Conservation (phyloP, 2,888 invertebrate genomes). For the Chrysolina haemoptera region DNA sequence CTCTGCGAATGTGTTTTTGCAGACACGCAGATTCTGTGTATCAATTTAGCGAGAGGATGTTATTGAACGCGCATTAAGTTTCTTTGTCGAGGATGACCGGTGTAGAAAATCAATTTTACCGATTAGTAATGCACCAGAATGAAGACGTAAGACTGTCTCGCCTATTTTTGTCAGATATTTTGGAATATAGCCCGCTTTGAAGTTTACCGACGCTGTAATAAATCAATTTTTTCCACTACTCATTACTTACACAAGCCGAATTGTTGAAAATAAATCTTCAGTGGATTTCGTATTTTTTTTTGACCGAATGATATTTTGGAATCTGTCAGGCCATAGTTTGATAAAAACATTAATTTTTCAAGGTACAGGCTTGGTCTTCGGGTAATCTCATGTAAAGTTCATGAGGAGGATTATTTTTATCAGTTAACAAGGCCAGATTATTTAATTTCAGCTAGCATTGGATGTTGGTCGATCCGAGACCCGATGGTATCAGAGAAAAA, state of each 20-base stretch:
- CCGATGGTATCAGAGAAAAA: too few relatives aligned
- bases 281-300: too few relatives aligned
- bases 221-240: too few relatives aligned
- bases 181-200: slow-evolving; percentile 1
- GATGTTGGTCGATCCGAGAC: too few relatives aligned
- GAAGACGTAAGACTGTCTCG: slow-evolving; percentile 15
- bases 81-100: slow-evolving; percentile 5
- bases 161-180: background rate
- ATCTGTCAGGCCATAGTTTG: too few relatives aligned
- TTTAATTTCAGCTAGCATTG: too few relatives aligned
- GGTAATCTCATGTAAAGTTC: too few relatives aligned
- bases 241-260: background rate
- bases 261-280: background rate
- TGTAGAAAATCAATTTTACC: slow-evolving; percentile 15
- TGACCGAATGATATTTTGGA: too few relatives aligned
- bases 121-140: slow-evolving; percentile 13
- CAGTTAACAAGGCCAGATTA: too few relatives aligned
- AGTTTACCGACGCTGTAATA: slow-evolving; percentile 3
- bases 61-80: slow-evolving; percentile 15
- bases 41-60: slow-evolving; percentile 7
- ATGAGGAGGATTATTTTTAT: too few relatives aligned
- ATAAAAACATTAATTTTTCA: too few relatives aligned
- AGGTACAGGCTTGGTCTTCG: too few relatives aligned
- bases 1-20: slow-evolving; percentile 12
- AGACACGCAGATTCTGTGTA: background rate